These are phyloP conservation scores for Drosophila orena DNA, from an alignment of 1,140 invertebrate genomes.

Conservation along the genomic window DNA sequence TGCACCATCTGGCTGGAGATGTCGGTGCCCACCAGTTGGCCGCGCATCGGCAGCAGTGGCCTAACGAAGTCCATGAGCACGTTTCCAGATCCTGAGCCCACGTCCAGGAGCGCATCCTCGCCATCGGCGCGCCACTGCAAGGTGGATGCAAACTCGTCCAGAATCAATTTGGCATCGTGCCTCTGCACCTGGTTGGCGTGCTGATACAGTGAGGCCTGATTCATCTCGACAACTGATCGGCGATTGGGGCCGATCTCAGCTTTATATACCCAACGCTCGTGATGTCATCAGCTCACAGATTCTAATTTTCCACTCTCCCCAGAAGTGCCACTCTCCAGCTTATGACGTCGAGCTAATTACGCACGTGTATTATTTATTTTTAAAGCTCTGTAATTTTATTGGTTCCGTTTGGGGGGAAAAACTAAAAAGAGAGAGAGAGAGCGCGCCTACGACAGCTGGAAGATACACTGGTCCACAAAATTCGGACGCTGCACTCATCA, in stretches of 20 bases:
- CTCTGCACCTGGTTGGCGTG: slow-evolving; percentile 88
- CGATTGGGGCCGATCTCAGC: slow-evolving; percentile 21
- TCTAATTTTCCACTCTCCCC: slow-evolving; percentile 15
- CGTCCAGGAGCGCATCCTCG: slow-evolving; percentile 88
- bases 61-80: slow-evolving; percentile 89
- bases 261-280: slow-evolving; percentile 60
- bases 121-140: slow-evolving; percentile 87
- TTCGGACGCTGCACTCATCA: background rate
- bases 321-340: slow-evolving; percentile 3
- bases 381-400: slow-evolving; percentile 58
- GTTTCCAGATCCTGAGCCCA: slow-evolving; percentile 92
- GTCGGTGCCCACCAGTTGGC: slow-evolving; percentile 87
- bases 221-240: slow-evolving; percentile 64
- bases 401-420: slow-evolving; percentile 18
- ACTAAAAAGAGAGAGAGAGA: too few relatives aligned
- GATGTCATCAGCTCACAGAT: slow-evolving; percentile 18
- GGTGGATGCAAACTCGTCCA: slow-evolving; percentile 88
- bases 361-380: slow-evolving; percentile 57
- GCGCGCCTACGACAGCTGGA: slow-evolving; percentile 7
- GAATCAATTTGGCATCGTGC: slow-evolving; percentile 88
- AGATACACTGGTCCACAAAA: slow-evolving; percentile 27
- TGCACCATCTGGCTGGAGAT: slow-evolving; percentile 90
- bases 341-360: slow-evolving; percentile 37
- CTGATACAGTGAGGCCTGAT: slow-evolving; percentile 79
- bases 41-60: slow-evolving; percentile 87